Conservation (phyloP, 1,140 invertebrate species). For the Drosophila malerkotliana region DNA sequence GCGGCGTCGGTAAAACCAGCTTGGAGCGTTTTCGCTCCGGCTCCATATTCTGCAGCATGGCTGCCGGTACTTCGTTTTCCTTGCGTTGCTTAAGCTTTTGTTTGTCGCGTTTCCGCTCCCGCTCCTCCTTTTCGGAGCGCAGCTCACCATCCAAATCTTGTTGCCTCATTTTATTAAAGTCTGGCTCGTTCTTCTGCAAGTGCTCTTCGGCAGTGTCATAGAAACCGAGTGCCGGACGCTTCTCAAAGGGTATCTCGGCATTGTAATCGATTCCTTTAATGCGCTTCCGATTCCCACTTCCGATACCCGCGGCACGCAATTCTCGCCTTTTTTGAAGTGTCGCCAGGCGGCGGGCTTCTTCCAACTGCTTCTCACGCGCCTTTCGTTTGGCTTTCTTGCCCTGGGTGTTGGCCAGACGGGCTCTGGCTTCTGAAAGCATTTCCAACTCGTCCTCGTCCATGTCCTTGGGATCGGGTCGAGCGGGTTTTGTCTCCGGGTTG, state of each 20-base stretch:
- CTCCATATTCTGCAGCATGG: slow-evolving; percentile 95
- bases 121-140: slow-evolving; percentile 94
- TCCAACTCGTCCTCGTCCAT: slow-evolving; percentile 99
- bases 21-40: slow-evolving; percentile 97
- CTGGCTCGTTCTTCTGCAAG: slow-evolving; percentile 93
- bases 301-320: slow-evolving; percentile 98
- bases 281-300: slow-evolving; percentile 77
- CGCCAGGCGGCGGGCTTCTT: slow-evolving; percentile 97
- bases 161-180: slow-evolving; percentile 95
- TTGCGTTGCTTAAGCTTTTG: slow-evolving; percentile 97
- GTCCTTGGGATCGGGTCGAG: slow-evolving; percentile 99
- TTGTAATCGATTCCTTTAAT: slow-evolving; percentile 96
- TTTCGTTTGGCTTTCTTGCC: slow-evolving; percentile 99
- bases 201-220: slow-evolving; percentile 96
- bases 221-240: slow-evolving; percentile 95
- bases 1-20: slow-evolving; percentile 97
- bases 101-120: slow-evolving; percentile 95
- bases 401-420: slow-evolving; percentile 99
- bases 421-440: slow-evolving; percentile 99
- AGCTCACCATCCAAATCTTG: slow-evolving; percentile 97
- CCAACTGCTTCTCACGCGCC: slow-evolving; percentile 98
- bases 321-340: slow-evolving; percentile 98
- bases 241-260: slow-evolving; percentile 98
- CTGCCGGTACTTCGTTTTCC: slow-evolving; percentile 97
- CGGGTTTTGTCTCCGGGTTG: slow-evolving; percentile 99